Conservation (phyloP, 2,797 vertebrate species). For the Acanthopagrus latus region DNA sequence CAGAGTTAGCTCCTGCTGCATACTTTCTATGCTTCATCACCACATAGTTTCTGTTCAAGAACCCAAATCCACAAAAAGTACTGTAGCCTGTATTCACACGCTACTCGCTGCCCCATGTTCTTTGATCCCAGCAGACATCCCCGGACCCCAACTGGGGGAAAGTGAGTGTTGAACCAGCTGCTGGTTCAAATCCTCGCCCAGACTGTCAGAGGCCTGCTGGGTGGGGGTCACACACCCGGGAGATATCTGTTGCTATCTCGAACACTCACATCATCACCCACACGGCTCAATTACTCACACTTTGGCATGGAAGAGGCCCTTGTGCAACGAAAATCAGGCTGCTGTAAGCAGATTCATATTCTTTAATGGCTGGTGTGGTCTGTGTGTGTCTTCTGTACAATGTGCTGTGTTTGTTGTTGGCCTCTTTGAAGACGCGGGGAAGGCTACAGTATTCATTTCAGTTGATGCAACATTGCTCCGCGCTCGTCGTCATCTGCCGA, state of each 20-base stretch:
- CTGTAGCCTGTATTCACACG: slow-evolving; percentile 49
- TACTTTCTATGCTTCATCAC: neutral
- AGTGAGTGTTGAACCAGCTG: slow-evolving; percentile 69
- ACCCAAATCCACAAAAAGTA: slow-evolving; percentile 22
- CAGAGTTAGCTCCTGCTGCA: neutral
- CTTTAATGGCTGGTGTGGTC: neutral
- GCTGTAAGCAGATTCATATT: slow-evolving; percentile 31
- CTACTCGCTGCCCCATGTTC: slow-evolving; percentile 37
- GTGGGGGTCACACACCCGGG: slow-evolving; percentile 55
- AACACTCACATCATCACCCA: slow-evolving; percentile 62
- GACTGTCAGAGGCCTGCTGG: slow-evolving; percentile 63
- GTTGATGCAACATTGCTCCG: slow-evolving; percentile 43
- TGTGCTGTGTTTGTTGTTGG: slow-evolving; percentile 23
- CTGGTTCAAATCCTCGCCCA: slow-evolving; percentile 62
- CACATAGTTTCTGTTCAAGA: neutral
- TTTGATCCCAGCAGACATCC: slow-evolving; percentile 53
- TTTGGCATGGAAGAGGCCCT: slow-evolving; percentile 27
- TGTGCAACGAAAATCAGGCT: slow-evolving; percentile 10
- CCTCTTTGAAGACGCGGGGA: slow-evolving; percentile 35
- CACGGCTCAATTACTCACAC: slow-evolving; percentile 56
- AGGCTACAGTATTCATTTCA: slow-evolving; percentile 13
- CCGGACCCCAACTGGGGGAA: slow-evolving; percentile 46
- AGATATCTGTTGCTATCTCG: slow-evolving; percentile 51
- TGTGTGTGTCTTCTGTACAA: slow-evolving; percentile 25
- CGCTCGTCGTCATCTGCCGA: slow-evolving; percentile 11